Evolutionary conservation across 1,140 invertebrate species (phyloP).

Genomic region (Spodoptera litura): DNA sequence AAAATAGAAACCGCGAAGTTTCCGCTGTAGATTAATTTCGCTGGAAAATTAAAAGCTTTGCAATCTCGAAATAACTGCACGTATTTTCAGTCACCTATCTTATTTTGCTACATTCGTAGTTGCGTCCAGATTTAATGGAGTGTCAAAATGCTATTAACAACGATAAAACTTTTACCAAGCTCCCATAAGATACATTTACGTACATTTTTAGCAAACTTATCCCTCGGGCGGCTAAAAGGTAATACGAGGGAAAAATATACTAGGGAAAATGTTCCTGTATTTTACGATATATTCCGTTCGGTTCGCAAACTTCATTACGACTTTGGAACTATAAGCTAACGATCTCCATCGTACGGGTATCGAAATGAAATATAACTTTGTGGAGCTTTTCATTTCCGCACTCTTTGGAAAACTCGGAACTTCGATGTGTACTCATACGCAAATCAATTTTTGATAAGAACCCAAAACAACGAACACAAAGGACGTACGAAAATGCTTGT

Average conservation of each 20-base stretch:
- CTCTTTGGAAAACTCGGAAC: neutral
- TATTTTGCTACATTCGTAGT: neutral
- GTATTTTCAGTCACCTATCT: too few relatives aligned
- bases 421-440: neutral
- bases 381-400: conserved; percentile 6
- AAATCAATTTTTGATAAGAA: neutral
- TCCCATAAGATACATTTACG: neutral
- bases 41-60: too few relatives aligned
- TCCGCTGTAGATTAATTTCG: too few relatives aligned
- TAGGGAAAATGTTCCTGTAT: conserved; percentile 1
- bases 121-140: neutral
- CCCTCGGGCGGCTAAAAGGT: conserved; percentile 1
- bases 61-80: too few relatives aligned
- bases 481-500: neutral
- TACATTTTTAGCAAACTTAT: neutral
- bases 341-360: conserved; percentile 30
- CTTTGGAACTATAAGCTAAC: conserved; percentile 31
- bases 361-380: conserved; percentile 38
- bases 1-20: neutral
- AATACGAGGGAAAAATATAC: neutral
- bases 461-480: neutral
- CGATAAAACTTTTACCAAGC: neutral
- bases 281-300: conserved; percentile 12
- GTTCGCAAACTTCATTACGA: conserved; percentile 35
- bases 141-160: neutral